phyloP scores from a whole-genome alignment of 2,888 invertebrate species.

The Cylloceria caligata region DNA sequence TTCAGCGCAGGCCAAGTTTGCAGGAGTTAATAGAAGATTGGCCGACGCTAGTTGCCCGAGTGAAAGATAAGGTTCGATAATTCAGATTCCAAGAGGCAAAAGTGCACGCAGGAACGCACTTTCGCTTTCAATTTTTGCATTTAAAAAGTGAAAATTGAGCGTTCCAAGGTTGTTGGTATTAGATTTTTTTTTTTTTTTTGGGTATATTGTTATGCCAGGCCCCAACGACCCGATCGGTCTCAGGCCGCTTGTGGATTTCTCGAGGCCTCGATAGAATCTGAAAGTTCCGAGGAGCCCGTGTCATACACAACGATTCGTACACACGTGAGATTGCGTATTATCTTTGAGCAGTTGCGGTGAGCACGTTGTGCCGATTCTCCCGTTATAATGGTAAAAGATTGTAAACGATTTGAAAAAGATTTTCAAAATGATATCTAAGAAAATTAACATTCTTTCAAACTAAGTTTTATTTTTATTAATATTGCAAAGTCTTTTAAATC shows the following conservation, averaged over 20 bases:
- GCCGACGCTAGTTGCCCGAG: constrained; percentile 90
- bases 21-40: constrained; percentile 92
- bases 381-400: constrained; percentile 9
- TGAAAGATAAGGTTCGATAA: constrained; percentile 88
- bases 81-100: constrained; percentile 52
- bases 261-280: constrained; percentile 61
- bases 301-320: constrained; percentile 7
- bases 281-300: constrained; percentile 41
- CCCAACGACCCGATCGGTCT: constrained; percentile 62
- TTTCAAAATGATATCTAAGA: neutral
- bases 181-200: constrained; percentile 35
- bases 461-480: too few relatives aligned
- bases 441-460: too few relatives aligned
- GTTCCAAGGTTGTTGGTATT: constrained; percentile 43
- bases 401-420: constrained; percentile 7
- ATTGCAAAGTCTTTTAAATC: too few relatives aligned
- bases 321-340: constrained; percentile 23
- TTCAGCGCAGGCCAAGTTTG: constrained; percentile 89
- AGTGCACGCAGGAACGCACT: constrained; percentile 39
- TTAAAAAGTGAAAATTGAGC: constrained; percentile 17
- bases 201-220: constrained; percentile 49
- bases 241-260: constrained; percentile 60
- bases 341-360: constrained; percentile 31
- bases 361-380: constrained; percentile 25
- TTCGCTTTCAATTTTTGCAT: constrained; percentile 51